Evolutionary conservation across 1,140 invertebrate genomes (phyloP).

Genomic region (Tetranychus cinnabarinus): DNA sequence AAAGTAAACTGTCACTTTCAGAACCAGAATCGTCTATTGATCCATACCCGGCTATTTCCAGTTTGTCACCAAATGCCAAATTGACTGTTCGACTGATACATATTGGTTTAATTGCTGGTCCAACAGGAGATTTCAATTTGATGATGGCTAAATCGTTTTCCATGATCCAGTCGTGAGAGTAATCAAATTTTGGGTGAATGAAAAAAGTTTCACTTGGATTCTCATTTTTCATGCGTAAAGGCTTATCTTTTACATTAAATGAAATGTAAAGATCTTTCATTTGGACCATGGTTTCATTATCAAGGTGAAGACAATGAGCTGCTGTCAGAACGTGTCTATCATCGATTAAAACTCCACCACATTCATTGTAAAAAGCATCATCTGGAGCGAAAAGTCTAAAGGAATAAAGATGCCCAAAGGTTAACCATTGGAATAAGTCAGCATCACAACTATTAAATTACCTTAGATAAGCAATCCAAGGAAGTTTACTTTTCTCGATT

Average conservation of each 20-base stretch:
- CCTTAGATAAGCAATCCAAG: too few species aligned
- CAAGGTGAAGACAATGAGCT: background rate
- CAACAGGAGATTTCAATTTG: background rate
- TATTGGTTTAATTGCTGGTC: background rate
- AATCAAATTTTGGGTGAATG: too few species aligned
- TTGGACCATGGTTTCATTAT: too few species aligned
- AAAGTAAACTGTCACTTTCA: too few species aligned
- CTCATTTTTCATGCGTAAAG: background rate
- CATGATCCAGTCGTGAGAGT: background rate
- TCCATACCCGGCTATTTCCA: background rate
- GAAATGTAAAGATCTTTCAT: too few species aligned
- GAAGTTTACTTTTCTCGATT: too few species aligned
- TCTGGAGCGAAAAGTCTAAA: background rate
- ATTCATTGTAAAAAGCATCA: background rate
- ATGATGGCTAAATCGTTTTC: background rate
- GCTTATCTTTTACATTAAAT: too few species aligned
- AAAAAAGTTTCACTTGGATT: background rate
- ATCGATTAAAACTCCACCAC: background rate
- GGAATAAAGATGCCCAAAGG: background rate
- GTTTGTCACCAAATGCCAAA: slow-evolving; percentile 6
- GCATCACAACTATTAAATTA: too few species aligned
- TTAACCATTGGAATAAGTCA: too few species aligned
- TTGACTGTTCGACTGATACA: background rate
- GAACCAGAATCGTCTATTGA: too few species aligned
- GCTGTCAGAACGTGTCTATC: background rate